These are phyloP conservation scores for Myopa testacea DNA, from an alignment of 2,888 invertebrate genomes.

Conservation along the genomic window DNA sequence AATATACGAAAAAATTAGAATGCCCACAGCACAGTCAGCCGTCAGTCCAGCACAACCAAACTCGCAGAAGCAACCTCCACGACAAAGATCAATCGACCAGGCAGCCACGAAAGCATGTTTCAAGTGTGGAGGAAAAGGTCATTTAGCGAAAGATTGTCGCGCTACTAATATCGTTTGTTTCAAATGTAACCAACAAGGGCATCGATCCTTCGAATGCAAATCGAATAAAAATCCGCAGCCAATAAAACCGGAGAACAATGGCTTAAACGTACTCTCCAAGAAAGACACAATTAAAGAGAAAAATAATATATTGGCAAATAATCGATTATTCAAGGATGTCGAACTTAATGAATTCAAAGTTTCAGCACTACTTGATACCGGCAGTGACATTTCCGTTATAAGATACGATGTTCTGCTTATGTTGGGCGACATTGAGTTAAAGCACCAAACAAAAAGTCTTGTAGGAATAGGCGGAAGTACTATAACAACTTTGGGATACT, in stretches of 20 bases:
- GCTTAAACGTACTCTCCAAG: no score
- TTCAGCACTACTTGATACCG: constrained; percentile 32
- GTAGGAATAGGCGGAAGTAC: constrained; percentile 26
- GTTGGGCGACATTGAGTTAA: constrained; percentile 31
- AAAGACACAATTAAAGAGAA: not conserved
- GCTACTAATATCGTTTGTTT: constrained; percentile 3
- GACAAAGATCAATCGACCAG: not conserved
- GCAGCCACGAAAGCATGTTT: not conserved
- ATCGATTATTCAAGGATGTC: constrained; percentile 37
- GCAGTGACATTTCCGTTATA: constrained; percentile 31
- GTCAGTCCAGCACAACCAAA: not conserved
- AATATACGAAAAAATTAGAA: constrained; percentile 36
- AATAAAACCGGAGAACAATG: not conserved
- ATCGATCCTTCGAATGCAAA: constrained; percentile 30
- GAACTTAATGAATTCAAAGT: constrained; percentile 8
- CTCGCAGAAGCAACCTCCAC: not conserved
- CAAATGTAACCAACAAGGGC: constrained; percentile 22
- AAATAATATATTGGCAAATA: not conserved
- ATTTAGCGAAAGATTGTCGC: constrained; percentile 20
- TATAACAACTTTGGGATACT: constrained; percentile 34
- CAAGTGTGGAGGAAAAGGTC: constrained; percentile 19
- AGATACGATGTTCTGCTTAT: constrained; percentile 34
- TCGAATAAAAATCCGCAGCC: not conserved
- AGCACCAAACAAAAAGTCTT: constrained; percentile 20
- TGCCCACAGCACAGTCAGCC: not conserved